These are phyloP conservation scores for Trichomycterus rosablanca DNA, from an alignment of 2,113 vertebrate species.

Conservation along the genomic window DNA sequence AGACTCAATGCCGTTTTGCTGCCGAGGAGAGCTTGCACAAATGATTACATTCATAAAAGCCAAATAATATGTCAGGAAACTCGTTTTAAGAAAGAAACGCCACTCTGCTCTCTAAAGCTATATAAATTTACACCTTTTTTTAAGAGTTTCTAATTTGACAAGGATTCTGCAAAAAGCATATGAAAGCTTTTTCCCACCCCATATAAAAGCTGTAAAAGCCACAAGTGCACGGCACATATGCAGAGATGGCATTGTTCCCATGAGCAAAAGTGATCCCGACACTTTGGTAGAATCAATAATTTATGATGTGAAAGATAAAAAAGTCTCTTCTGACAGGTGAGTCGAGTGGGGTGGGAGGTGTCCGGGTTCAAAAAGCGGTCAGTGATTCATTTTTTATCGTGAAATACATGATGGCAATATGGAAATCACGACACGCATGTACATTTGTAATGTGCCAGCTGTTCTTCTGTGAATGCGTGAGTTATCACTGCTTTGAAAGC, in stretches of 20 bases:
- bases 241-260: background rate
- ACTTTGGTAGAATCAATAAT: conserved; percentile 18
- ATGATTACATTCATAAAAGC: no score
- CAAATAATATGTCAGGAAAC: no score
- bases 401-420: background rate
- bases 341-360: background rate
- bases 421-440: background rate
- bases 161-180: background rate
- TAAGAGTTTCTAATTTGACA: no score
- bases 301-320: conserved; percentile 9
- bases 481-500: no score
- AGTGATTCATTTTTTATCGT: conserved; percentile 30
- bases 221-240: background rate
- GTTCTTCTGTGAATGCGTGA: background rate
- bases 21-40: no score
- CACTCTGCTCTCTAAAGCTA: background rate
- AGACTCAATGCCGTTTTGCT: no score
- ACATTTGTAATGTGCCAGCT: background rate
- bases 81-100: no score
- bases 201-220: background rate
- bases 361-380: conserved; percentile 11
- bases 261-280: background rate
- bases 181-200: background rate
- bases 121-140: background rate
- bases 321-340: background rate